A percentile compares a stretch with the other conserved stretches of the same genome.
These are phyloP conservation scores for Rhinogobius similis DNA, from an alignment of 2,113 vertebrate species.

Conservation along the genomic window DNA sequence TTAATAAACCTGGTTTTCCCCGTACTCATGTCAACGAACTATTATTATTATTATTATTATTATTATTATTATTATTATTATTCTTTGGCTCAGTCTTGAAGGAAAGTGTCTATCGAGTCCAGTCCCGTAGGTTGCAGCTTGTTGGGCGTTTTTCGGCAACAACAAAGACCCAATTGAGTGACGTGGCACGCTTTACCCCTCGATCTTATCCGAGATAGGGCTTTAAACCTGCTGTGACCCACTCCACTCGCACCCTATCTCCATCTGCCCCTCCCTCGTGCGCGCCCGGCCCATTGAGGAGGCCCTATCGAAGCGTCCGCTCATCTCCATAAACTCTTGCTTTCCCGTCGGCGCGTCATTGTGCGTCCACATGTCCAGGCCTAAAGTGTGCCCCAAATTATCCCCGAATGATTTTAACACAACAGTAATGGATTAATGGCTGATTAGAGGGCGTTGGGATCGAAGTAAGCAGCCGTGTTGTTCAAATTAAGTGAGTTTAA, in stretches of 20 bases:
- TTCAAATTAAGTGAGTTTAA: constrained; percentile 22
- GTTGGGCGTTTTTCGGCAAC: not conserved
- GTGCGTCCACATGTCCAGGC: constrained; percentile 97
- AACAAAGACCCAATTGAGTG: constrained; percentile 13
- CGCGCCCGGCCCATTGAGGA: constrained; percentile 70
- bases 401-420: constrained; percentile 81
- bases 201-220: constrained; percentile 38
- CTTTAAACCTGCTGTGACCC: constrained; percentile 30
- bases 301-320: constrained; percentile 75
- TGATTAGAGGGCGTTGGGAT: constrained; percentile 49
- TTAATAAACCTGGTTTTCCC: too few species aligned
- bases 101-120: not conserved
- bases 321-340: constrained; percentile 96
- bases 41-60: too few species aligned
- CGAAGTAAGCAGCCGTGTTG: constrained; percentile 8
- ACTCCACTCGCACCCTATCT: constrained; percentile 1
- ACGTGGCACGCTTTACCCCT: constrained; percentile 27
- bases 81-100: not conserved
- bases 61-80: too few species aligned
- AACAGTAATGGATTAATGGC: constrained; percentile 72
- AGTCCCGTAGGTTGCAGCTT: not conserved
- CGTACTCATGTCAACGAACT: too few species aligned
- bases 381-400: constrained; percentile 85
- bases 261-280: constrained; percentile 64
- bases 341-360: constrained; percentile 77